Evolutionary conservation across 2,888 invertebrate genomes (phyloP), one percentile per base, ranked within the genome.

Genomic region (Teleogryllus oceanicus): DNA sequence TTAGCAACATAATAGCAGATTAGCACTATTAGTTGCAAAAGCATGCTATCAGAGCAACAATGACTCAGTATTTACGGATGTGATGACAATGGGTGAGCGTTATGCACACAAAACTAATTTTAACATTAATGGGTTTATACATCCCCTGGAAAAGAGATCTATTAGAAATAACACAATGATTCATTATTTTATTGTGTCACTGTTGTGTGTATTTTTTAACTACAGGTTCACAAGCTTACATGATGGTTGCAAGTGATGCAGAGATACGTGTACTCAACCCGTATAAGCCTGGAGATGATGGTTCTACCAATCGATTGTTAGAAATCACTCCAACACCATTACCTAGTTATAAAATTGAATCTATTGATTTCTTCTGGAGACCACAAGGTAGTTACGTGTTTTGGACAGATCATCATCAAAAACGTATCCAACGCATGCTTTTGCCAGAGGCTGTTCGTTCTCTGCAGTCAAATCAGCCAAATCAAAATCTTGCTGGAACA

Each of bases 241-340:
- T 94, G 83, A 88, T 94, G 83, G 89, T 93, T 51, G 92, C 92
- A 1, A 90, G 90, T 82, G 90, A 91, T 84, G 91, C 88, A 84
- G 91, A 89, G 86, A 88, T 91, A 85, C 89, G 90, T 83, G 88
- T 88, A 85, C 90, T 90, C 87, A 92, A 90, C 86, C 91, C 90
- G 82, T 92, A 88, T 87, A 93, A 90, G 86, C 89, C 89, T 79
- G 88, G 88, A 18, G 88, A 88, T 75, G 86, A 87, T 81, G 84
- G 84, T 74, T 85, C 86, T 78, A 86, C 86, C 74, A 84, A 87
- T 80, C 85, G 86, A 50, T 83, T 85, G 76, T 83, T 84, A 80
- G 84, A 85, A 81, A 82, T 83, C 50, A 77, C 84, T 78, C 81
- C 86, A 11, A 85, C 86, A 85, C 11, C 85, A 86, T 24, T 86